These are phyloP conservation scores for Lepidochrysops patricia DNA, from an alignment of 2,888 invertebrate species.

Conservation along the genomic window DNA sequence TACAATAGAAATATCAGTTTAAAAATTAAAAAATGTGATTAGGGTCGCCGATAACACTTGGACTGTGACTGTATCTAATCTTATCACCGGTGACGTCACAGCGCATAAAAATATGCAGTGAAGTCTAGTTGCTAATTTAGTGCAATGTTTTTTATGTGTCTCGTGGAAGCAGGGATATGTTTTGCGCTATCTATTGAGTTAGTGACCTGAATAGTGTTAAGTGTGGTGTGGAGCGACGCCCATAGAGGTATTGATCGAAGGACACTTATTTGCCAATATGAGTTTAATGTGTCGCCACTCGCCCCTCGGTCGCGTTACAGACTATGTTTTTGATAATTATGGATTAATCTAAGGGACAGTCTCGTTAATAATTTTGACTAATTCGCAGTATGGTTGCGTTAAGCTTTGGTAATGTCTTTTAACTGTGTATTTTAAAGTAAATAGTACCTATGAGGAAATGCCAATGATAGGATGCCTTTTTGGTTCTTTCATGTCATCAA, in stretches of 20 bases:
- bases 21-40: neutral
- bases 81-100: slow-evolving; percentile 4
- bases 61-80: slow-evolving; percentile 6
- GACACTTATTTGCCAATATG: neutral
- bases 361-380: no score
- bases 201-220: neutral
- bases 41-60: neutral
- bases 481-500: no score
- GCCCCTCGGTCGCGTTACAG: no score
- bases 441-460: no score
- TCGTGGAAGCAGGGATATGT: neutral
- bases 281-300: neutral
- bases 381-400: no score
- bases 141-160: neutral
- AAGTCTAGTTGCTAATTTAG: neutral
- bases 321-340: no score
- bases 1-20: neutral
- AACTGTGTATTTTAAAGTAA: no score
- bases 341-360: no score
- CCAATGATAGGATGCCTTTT: no score
- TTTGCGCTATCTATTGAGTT: neutral
- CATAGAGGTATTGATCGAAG: neutral
- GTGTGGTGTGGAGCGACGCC: neutral
- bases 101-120: neutral
- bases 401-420: no score